phyloP scores from a whole-genome alignment of 1,140 invertebrate genomes.

The Zaprionus taronus region DNA sequence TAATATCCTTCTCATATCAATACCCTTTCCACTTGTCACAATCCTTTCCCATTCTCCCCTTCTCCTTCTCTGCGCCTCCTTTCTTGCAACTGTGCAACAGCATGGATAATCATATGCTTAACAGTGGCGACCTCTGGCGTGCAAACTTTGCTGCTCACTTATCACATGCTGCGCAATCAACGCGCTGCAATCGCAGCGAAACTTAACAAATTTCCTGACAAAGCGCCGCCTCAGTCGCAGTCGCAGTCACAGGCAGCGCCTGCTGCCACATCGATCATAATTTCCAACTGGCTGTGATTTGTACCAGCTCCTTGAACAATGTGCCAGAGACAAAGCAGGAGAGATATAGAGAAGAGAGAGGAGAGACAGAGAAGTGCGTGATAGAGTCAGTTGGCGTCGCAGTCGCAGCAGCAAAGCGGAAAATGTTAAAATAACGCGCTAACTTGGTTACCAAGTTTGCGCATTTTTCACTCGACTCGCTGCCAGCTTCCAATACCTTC shows the following conservation, averaged over 20 bases:
- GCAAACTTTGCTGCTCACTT: constrained; percentile 24
- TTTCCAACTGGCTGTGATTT: constrained; percentile 77
- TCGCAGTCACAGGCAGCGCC: constrained; percentile 8
- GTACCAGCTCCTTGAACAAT: constrained; percentile 72
- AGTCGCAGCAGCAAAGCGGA: constrained; percentile 67
- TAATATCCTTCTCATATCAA: too few relatives aligned
- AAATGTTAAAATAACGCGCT: constrained; percentile 83
- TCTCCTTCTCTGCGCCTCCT: not conserved
- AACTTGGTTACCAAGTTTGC: constrained; percentile 83
- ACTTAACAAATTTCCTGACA: constrained; percentile 80
- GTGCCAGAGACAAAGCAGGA: constrained; percentile 12
- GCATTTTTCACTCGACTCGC: constrained; percentile 79
- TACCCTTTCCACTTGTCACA: not conserved
- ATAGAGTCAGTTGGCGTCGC: not conserved
- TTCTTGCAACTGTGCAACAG: not conserved
- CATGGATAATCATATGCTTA: constrained; percentile 2
- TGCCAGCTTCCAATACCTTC: constrained; percentile 31
- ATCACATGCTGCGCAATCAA: constrained; percentile 48
- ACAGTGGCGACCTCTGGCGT: not conserved
- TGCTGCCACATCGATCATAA: constrained; percentile 77
- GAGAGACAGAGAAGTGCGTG: constrained; percentile 9
- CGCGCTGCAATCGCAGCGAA: constrained; percentile 31
- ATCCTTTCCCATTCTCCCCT: not conserved
- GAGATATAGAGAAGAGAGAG: not conserved
- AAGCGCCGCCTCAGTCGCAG: constrained; percentile 44